Evolutionary conservation across 1,140 invertebrate genomes (phyloP).

Genomic region (Polypedilum pembai): DNA sequence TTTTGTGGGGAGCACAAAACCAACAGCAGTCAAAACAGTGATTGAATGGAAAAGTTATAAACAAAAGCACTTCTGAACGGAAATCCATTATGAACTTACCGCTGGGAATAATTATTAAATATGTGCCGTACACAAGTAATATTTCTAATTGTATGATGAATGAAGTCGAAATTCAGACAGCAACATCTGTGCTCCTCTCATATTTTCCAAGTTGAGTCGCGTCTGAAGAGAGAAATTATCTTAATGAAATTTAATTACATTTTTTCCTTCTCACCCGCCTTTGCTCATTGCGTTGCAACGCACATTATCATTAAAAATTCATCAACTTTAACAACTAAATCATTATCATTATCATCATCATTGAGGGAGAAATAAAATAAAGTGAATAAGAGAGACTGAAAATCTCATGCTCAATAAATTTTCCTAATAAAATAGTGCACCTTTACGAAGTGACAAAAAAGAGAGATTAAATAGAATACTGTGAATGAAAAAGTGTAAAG

Average conservation of each 20-base stretch:
- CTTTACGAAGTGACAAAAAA: neutral
- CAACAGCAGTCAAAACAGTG: neutral
- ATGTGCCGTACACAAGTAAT: no score
- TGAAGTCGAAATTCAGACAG: no score
- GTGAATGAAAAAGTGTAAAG: neutral
- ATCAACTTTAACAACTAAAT: neutral
- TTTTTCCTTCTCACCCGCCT: neutral
- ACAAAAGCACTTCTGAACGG: no score
- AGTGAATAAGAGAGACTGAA: neutral
- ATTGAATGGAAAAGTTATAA: neutral
- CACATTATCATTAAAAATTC: conserved; percentile 18
- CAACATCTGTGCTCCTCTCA: no score
- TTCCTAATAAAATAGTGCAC: neutral
- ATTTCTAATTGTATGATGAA: no score
- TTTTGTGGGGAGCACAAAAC: neutral
- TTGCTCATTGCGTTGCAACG: no score
- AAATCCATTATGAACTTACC: no score
- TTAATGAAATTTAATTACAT: conserved; percentile 20
- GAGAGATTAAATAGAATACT: no score
- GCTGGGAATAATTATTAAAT: no score
- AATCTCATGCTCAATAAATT: conserved; percentile 1
- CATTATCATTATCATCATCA: neutral
- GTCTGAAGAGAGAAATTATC: neutral
- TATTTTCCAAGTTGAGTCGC: neutral
- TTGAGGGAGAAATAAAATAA: neutral